A percentile compares a stretch with the other conserved stretches of the same genome.
Evolutionary conservation across 2,113 vertebrate genomes (phyloP).

Genomic region (Electrona antarctica): DNA sequence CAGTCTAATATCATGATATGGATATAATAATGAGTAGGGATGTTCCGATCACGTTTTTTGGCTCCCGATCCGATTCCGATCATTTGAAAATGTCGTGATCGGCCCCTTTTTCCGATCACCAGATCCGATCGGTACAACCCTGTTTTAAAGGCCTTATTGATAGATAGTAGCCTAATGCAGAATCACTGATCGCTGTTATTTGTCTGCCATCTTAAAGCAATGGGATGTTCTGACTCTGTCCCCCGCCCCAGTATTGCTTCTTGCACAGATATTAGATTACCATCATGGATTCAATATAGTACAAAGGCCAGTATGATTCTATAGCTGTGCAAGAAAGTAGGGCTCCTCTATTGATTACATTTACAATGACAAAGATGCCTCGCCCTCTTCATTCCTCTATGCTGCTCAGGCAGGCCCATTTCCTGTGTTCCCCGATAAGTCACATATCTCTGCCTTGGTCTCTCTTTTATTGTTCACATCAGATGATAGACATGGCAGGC

Average conservation of each 20-base stretch:
- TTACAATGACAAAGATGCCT: slow-evolving; percentile 49
- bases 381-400: slow-evolving; percentile 37
- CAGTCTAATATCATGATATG: too few species aligned
- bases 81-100: too few species aligned
- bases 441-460: slow-evolving; percentile 33
- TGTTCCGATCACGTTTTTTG: too few species aligned
- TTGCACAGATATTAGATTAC: neutral
- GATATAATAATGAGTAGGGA: too few species aligned
- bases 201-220: slow-evolving; percentile 25
- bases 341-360: slow-evolving; percentile 49
- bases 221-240: slow-evolving; percentile 15
- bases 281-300: neutral
- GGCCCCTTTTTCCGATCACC: too few species aligned
- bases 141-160: neutral
- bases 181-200: slow-evolving; percentile 23
- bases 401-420: slow-evolving; percentile 4
- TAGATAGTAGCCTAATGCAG: slow-evolving; percentile 7
- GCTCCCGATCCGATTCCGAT: too few species aligned
- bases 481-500: slow-evolving; percentile 27
- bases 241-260: neutral
- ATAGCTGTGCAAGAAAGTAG: slow-evolving; percentile 19
- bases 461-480: slow-evolving; percentile 45
- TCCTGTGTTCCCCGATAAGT: slow-evolving; percentile 38
- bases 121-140: too few species aligned
- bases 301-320: slow-evolving; percentile 1